Base-by-base conservation (phyloP, 2,797 vertebrate species). In the Ctenopoma multispine region DNA sequence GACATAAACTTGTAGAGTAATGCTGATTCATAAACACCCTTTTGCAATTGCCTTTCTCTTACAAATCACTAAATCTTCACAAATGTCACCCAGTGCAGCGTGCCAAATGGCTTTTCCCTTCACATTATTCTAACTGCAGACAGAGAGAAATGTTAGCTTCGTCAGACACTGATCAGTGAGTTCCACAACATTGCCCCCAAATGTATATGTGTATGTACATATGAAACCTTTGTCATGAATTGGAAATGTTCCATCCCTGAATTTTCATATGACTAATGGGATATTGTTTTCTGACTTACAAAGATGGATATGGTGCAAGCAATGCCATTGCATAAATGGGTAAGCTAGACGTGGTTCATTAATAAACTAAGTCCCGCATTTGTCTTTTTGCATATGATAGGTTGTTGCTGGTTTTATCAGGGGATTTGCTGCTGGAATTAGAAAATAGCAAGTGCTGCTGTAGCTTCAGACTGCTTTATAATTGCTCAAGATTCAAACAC, bases 1-100 rank as follows among this genome's bases (percentile, higher is more conserved):
- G 93, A 94, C 81, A 88, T 95, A 92, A 95, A 87, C 78, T 68
- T 59, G 80, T 77, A 82, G 89, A 89, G 89, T 81, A 86, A 82
- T 90, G 92, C 92, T 94, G 93, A 95, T 89, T 95, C 94, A 94
- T 83, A 87, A 80, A 80, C 81, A 85, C 69, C 69, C 74, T 92
- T 86, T 90, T 89, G 90, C 93, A 94, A 94, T 89, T 87, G 76
- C 85, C 92, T 87, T 77, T 57, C 58, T 72, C 57, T 27, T 20
- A 61, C 72, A 75, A 85, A 90, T 92, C 90, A 83, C 87, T 87
- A 92, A 92, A 93, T 90, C 91, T 86, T 72, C 73, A 63, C 68
- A 89, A 87, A 81, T 89, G 90, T 87, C 85, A 50, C 61, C 59
- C 71, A n/a, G 66, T 68, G 60, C 79, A 82, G 81, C 67, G 80